phyloP scores from a whole-genome alignment of 64 coral and sea anemone species.

The Astreopora myriophthalma region DNA sequence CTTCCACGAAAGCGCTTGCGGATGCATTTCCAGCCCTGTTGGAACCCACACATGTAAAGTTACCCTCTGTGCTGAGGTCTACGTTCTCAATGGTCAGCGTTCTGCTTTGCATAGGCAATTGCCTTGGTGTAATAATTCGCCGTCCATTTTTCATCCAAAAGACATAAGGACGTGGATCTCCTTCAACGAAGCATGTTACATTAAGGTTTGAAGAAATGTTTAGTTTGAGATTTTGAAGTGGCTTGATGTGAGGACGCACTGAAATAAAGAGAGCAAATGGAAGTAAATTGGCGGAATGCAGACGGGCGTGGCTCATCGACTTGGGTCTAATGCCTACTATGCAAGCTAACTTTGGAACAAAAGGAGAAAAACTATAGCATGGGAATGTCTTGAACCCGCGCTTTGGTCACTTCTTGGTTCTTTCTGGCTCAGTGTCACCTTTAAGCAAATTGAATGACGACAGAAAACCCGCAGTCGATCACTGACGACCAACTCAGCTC shows the following conservation, averaged over 20 bases:
- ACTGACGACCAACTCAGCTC: too few relatives aligned
- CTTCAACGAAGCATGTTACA: neutral
- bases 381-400: too few relatives aligned
- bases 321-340: too few relatives aligned
- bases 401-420: too few relatives aligned
- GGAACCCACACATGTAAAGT: neutral
- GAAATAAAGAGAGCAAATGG: neutral
- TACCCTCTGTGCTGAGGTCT: neutral
- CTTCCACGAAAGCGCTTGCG: neutral
- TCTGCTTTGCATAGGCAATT: neutral
- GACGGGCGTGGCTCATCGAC: too few relatives aligned
- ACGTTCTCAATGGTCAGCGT: neutral
- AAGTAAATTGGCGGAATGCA: neutral
- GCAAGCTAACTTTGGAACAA: too few relatives aligned
- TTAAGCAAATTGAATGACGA: too few relatives aligned
- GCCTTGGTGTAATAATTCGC: neutral
- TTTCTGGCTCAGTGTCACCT: too few relatives aligned
- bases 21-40: neutral
- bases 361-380: too few relatives aligned
- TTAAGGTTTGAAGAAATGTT: neutral
- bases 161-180: neutral
- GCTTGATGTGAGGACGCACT: neutral
- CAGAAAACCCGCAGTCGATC: too few relatives aligned
- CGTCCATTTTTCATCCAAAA: constrained; percentile 41
- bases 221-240: neutral